Percentiles rank a stretch among this genome's conserved stretches.
phyloP scores from a whole-genome alignment of 2,888 invertebrate species.

The Cyclophora punctaria region DNA sequence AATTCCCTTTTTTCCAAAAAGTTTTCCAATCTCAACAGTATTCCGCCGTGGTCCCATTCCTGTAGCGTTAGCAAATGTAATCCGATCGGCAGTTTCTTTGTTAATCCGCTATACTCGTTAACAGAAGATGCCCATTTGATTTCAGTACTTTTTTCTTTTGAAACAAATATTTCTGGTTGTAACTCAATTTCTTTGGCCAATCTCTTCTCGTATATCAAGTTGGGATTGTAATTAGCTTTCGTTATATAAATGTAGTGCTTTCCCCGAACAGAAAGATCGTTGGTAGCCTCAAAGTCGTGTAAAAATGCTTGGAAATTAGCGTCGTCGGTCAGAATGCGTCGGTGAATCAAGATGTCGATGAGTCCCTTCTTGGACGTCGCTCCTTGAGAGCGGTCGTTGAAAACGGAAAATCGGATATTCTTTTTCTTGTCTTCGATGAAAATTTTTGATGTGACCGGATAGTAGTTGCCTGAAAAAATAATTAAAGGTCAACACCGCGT shows the following conservation, averaged over 20 bases:
- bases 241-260: conserved; percentile 46
- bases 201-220: conserved; percentile 53
- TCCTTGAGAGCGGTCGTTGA: conserved; percentile 88
- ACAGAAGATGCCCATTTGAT: conserved; percentile 50
- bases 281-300: conserved; percentile 35
- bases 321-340: conserved; percentile 88
- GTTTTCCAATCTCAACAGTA: conserved; percentile 86
- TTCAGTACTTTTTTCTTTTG: conserved; percentile 5
- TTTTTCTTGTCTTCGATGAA: conserved; percentile 74
- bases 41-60: conserved; percentile 77
- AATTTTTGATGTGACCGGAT: conserved; percentile 91
- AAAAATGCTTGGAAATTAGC: conserved; percentile 37
- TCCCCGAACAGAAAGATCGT: conserved; percentile 35
- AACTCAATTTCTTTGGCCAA: conserved; percentile 48
- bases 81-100: conserved; percentile 76
- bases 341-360: conserved; percentile 88
- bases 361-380: conserved; percentile 83
- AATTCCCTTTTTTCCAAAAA: conserved; percentile 79
- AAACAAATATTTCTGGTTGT: conserved; percentile 29
- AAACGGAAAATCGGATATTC: conserved; percentile 71
- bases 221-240: conserved; percentile 35
- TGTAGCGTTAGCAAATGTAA: conserved; percentile 86
- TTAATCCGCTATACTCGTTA: conserved; percentile 62
- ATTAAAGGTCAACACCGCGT: too few species aligned
- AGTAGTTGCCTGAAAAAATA: conserved; percentile 81